These are phyloP conservation scores for Apostichopus japonicus DNA, from an alignment of 35 echinoderm and acorn worm species.

Conservation along the genomic window DNA sequence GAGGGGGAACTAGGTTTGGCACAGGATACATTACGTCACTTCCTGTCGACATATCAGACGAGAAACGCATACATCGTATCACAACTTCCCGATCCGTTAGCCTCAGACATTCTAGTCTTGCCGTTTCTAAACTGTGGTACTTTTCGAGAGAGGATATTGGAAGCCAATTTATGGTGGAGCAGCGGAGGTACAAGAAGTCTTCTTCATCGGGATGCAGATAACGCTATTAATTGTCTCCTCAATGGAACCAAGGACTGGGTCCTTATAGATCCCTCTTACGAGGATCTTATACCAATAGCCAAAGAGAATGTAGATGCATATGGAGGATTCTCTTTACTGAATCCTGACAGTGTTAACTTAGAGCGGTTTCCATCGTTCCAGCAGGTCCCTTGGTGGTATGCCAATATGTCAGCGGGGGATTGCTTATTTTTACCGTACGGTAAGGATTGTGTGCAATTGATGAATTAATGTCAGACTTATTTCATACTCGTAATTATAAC, in stretches of 20 bases:
- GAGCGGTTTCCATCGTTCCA: constrained; percentile 68
- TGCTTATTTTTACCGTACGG: constrained; percentile 88
- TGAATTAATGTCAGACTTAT: background rate
- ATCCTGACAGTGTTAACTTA: constrained; percentile 87
- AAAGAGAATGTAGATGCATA: constrained; percentile 68
- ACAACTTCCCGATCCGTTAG: constrained; percentile 69
- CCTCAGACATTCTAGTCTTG: constrained; percentile 68
- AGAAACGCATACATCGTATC: constrained; percentile 78
- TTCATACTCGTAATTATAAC: background rate
- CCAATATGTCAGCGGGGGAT: constrained; percentile 90
- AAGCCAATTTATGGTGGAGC: constrained; percentile 90
- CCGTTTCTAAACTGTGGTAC: constrained; percentile 90
- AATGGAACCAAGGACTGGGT: constrained; percentile 95
- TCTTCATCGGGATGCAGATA: constrained; percentile 88
- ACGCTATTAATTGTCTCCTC: constrained; percentile 91
- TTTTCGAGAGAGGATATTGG: constrained; percentile 72
- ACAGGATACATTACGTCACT: constrained; percentile 71
- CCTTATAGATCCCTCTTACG: constrained; percentile 77
- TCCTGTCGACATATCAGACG: constrained; percentile 58
- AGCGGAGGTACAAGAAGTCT: constrained; percentile 89
- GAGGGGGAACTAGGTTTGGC: constrained; percentile 75
- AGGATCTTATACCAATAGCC: constrained; percentile 79
- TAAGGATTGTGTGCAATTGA: constrained; percentile 17
- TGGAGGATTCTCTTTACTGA: constrained; percentile 76
- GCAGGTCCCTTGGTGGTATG: constrained; percentile 80